Evolutionary conservation across 2,888 invertebrate species (phyloP).

Genomic region (Drosophila demipolita): DNA sequence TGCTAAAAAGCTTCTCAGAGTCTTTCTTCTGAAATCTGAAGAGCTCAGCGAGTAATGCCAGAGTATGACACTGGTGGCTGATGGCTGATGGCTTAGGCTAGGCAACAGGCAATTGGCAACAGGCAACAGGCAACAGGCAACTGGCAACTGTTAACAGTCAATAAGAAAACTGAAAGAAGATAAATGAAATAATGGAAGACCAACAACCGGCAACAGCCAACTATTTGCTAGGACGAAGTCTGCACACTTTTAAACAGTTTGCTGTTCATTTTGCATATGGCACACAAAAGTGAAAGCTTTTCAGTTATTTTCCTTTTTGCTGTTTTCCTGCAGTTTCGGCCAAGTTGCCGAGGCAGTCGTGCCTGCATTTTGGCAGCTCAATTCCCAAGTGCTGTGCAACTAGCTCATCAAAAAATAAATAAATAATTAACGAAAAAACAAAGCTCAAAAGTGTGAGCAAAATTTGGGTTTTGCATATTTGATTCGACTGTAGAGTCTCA

Average conservation of each 20-base stretch:
- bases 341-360: constrained; percentile 29
- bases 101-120: constrained; percentile 12
- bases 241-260: constrained; percentile 8
- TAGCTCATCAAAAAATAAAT: constrained; percentile 16
- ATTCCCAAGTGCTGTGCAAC: constrained; percentile 11
- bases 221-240: neutral
- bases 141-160: constrained; percentile 10
- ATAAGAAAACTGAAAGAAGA: neutral
- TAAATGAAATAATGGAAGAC: neutral
- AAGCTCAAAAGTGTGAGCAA: constrained; percentile 11
- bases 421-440: neutral
- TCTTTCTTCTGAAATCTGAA: constrained; percentile 7
- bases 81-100: constrained; percentile 10
- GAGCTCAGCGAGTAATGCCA: constrained; percentile 24
- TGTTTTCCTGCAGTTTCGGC: neutral
- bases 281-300: constrained; percentile 25
- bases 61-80: constrained; percentile 10
- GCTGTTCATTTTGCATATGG: constrained; percentile 13
- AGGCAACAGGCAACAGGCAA: constrained; percentile 22
- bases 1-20: constrained; percentile 29
- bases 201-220: constrained; percentile 1
- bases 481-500: constrained; percentile 25
- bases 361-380: constrained; percentile 31
- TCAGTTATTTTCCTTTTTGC: neutral
- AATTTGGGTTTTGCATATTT: constrained; percentile 45